Conservation (phyloP, 1,140 invertebrate species). For the Diabrotica virgifera region DNA sequence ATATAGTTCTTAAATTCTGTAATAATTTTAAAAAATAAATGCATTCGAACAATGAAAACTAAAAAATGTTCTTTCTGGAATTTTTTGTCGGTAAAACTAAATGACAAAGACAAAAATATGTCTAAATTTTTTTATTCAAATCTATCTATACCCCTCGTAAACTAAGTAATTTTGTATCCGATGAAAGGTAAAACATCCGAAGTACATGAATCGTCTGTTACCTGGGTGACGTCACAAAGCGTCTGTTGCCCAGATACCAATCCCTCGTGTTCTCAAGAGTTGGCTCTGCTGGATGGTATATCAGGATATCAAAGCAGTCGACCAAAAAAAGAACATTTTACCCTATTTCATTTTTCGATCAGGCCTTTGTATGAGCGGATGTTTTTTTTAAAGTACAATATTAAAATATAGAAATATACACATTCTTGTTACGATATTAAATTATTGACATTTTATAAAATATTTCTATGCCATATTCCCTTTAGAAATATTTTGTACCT, state of each 20-base stretch:
- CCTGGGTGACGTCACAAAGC: constrained; percentile 44
- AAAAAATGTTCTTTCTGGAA: no score
- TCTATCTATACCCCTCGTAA: not conserved
- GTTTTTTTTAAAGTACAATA: constrained; percentile 37
- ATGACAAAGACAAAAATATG: no score
- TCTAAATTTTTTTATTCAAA: no score
- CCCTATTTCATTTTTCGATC: not conserved
- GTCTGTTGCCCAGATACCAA: constrained; percentile 43
- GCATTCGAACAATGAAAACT: no score
- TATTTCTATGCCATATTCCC: not conserved
- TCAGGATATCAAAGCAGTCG: constrained; percentile 42
- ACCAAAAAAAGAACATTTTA: constrained; percentile 32
- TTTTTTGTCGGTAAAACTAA: no score
- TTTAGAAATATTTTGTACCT: no score
- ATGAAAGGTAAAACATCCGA: constrained; percentile 14
- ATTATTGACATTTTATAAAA: constrained; percentile 36
- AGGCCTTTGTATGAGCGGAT: constrained; percentile 17
- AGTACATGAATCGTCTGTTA: constrained; percentile 31
- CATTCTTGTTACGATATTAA: constrained; percentile 37
- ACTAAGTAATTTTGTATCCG: not conserved
- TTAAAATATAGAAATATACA: constrained; percentile 42
- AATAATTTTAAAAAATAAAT: no score
- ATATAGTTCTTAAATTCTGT: no score
- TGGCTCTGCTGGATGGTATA: constrained; percentile 21
- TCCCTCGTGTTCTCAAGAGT: constrained; percentile 35